Conservation (phyloP, 2,113 vertebrate species). For the Triplophysa rosa region DNA sequence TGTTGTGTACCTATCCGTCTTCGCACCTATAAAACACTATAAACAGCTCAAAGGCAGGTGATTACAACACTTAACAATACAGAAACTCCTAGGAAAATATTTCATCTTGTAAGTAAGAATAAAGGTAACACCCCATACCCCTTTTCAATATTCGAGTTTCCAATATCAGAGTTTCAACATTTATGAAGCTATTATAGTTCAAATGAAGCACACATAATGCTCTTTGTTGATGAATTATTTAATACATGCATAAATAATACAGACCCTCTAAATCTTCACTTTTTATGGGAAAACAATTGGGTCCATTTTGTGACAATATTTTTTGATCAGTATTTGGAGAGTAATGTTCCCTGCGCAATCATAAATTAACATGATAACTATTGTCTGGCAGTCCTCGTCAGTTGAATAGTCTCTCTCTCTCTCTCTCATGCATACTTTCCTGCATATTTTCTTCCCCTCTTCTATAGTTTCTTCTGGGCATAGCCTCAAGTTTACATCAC, state of each 20-base stretch:
- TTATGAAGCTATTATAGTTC: background rate
- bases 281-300: background rate
- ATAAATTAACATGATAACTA: slow-evolving; percentile 43
- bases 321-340: slow-evolving; percentile 4
- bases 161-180: slow-evolving; percentile 11
- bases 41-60: slow-evolving; percentile 16
- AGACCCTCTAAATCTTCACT: background rate
- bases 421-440: background rate
- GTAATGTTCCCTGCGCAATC: slow-evolving; percentile 36
- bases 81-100: background rate
- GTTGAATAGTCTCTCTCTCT: background rate
- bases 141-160: slow-evolving; percentile 10
- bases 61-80: background rate
- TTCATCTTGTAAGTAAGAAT: background rate
- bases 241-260: background rate
- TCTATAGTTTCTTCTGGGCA: too few relatives aligned
- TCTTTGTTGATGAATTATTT: slow-evolving; percentile 4
- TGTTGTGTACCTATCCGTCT: background rate
- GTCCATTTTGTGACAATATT: slow-evolving; percentile 5
- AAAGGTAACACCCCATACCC: background rate
- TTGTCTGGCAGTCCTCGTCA: background rate
- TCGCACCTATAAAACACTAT: slow-evolving; percentile 19
- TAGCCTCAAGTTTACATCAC: too few relatives aligned
- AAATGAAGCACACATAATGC: background rate
- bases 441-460: background rate